Evolutionary conservation across 2,888 invertebrate genomes (phyloP).

Genomic region (Sarcophaga variegata): DNA sequence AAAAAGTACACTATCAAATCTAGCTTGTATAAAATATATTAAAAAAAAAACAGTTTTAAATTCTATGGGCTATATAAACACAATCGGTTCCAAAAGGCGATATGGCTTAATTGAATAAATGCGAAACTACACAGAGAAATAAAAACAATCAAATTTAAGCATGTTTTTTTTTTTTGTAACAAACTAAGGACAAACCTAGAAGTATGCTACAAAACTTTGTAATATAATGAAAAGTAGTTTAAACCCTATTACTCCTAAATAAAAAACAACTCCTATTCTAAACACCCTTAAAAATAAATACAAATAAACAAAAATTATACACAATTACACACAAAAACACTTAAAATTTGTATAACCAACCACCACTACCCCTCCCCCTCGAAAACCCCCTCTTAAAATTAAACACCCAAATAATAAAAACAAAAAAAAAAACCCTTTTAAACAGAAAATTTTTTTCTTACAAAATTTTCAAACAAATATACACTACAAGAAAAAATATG

Average conservation of each 20-base stretch:
- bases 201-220: conserved; percentile 66
- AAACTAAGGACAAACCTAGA: conserved; percentile 43
- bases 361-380: neutral
- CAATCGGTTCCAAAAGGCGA: conserved; percentile 54
- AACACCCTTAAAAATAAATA: conserved; percentile 25
- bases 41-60: conserved; percentile 27
- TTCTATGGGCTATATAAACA: conserved; percentile 36
- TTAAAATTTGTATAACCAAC: conserved; percentile 16
- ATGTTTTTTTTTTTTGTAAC: conserved; percentile 53
- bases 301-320: conserved; percentile 25
- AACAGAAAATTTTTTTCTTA: conserved; percentile 5
- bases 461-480: conserved; percentile 48
- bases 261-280: conserved; percentile 33
- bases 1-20: conserved; percentile 64
- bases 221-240: conserved; percentile 60
- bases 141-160: conserved; percentile 45
- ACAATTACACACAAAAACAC: conserved; percentile 53
- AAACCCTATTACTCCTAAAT: conserved; percentile 46
- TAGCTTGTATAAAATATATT: conserved; percentile 60
- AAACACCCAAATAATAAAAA: conserved; percentile 19
- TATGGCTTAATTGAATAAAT: conserved; percentile 49
- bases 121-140: conserved; percentile 42
- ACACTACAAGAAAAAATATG: conserved; percentile 72
- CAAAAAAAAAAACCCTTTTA: conserved; percentile 5
- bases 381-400: conserved; percentile 27